phyloP scores from a whole-genome alignment of 2,888 invertebrate genomes.

The Ectemnius continuus region DNA sequence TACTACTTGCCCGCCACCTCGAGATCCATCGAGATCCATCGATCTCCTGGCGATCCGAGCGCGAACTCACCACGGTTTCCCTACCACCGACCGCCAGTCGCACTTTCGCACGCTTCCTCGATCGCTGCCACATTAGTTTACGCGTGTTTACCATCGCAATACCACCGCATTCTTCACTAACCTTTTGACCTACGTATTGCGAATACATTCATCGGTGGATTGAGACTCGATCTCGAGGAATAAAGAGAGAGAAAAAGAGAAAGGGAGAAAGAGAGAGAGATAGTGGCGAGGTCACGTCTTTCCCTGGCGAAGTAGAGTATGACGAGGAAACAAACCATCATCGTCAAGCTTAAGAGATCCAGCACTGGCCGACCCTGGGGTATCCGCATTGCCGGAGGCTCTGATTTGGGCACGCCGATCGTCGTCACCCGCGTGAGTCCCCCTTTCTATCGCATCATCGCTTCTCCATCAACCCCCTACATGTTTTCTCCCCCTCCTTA shows the following conservation, averaged over 20 bases:
- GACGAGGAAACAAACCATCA: slow-evolving; percentile 88
- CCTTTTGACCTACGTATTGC: too few species aligned
- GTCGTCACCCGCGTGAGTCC: slow-evolving; percentile 91
- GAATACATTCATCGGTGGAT: neutral
- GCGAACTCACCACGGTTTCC: neutral
- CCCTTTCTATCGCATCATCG: slow-evolving; percentile 2
- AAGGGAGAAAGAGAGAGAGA: too few species aligned
- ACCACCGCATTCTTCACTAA: too few species aligned
- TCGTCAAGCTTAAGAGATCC: slow-evolving; percentile 86
- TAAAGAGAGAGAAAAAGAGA: too few species aligned
- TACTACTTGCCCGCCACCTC: too few species aligned
- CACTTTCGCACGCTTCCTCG: neutral
- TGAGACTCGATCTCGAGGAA: neutral
- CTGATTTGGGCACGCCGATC: slow-evolving; percentile 91
- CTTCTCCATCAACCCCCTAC: neutral
- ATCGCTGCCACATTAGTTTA: neutral
- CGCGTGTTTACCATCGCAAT: too few species aligned
- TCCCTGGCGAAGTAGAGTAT: slow-evolving; percentile 73
- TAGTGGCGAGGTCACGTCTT: too few species aligned
- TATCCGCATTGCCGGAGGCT: slow-evolving; percentile 91
- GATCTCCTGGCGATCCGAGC: slow-evolving; percentile 2
- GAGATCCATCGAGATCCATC: slow-evolving; percentile 5
- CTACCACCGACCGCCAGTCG: neutral
- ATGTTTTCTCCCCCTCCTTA: too few species aligned
- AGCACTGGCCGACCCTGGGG: slow-evolving; percentile 89